Conservation (phyloP, 37 sponge, comb jelly and placozoan species). For the Dysidea cf. avara region DNA sequence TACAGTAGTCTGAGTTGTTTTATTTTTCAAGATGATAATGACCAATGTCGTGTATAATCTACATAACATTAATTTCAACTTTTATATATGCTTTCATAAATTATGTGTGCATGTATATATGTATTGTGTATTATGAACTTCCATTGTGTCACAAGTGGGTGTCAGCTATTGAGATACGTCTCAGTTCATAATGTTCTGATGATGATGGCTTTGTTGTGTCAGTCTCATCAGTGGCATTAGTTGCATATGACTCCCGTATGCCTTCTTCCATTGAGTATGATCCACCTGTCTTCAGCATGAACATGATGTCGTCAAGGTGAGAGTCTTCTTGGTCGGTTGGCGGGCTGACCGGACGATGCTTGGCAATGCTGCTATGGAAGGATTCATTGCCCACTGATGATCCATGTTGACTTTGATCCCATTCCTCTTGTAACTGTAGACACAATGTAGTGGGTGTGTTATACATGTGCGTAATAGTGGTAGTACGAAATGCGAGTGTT, state of each 20-base stretch:
- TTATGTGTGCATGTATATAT: too few relatives aligned
- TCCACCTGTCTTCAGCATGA: slow-evolving; percentile 65
- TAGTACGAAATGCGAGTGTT: too few relatives aligned
- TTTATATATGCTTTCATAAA: too few relatives aligned
- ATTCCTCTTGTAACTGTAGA: too few relatives aligned
- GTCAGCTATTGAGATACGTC: slow-evolving; percentile 85
- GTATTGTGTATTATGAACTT: background rate
- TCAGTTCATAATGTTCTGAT: slow-evolving; percentile 59
- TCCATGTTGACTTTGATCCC: too few relatives aligned
- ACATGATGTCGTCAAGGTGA: slow-evolving; percentile 73
- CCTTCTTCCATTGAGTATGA: slow-evolving; percentile 19
- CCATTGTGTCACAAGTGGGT: slow-evolving; percentile 74
- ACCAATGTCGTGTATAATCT: too few relatives aligned
- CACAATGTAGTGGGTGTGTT: too few relatives aligned
- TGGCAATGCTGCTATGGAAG: background rate
- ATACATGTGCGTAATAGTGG: too few relatives aligned
- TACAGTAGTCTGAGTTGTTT: too few relatives aligned
- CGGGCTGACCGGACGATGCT: background rate
- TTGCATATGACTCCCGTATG: background rate
- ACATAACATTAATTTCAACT: too few relatives aligned
- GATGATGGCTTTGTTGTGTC: slow-evolving; percentile 15
- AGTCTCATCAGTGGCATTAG: background rate
- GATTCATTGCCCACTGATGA: too few relatives aligned
- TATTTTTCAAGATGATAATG: too few relatives aligned
- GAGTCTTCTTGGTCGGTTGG: slow-evolving; percentile 46